Percentiles rank a stretch among this genome's conserved stretches.
These are phyloP conservation scores for Zele albiditarsus DNA, from an alignment of 2,888 invertebrate genomes.

Conservation along the genomic window DNA sequence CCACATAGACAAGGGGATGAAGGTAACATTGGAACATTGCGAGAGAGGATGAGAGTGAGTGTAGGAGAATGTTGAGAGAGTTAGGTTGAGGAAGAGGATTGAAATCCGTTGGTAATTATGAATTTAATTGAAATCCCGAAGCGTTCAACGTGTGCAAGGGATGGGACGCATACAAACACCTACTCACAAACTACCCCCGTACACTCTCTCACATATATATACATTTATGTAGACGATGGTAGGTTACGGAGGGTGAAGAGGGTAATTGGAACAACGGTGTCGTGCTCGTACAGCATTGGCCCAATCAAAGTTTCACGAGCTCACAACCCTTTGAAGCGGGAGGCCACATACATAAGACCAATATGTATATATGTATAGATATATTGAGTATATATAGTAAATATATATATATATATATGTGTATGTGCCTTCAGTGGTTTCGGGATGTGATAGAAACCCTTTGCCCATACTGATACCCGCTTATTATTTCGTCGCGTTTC, in stretches of 20 bases:
- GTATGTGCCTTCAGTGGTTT: neutral
- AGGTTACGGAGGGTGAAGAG: slow-evolving; percentile 30
- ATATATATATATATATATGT: neutral
- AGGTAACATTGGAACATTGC: slow-evolving; percentile 1
- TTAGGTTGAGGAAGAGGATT: neutral
- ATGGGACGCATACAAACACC: slow-evolving; percentile 10
- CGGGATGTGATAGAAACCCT: slow-evolving; percentile 12
- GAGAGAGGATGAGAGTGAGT: neutral
- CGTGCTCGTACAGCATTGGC: slow-evolving; percentile 44
- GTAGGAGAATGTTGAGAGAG: neutral
- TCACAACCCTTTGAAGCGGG: slow-evolving; percentile 46
- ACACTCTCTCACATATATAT: neutral
- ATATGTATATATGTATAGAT: neutral
- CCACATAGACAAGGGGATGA: slow-evolving; percentile 20
- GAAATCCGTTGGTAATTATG: slow-evolving; percentile 48
- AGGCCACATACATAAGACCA: slow-evolving; percentile 2
- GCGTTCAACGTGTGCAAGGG: slow-evolving; percentile 22
- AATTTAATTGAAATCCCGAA: slow-evolving; percentile 52
- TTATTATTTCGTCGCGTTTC: slow-evolving; percentile 45
- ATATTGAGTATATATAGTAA: neutral
- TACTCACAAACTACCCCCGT: no score
- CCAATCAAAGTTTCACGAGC: slow-evolving; percentile 52
- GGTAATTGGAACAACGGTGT: slow-evolving; percentile 50
- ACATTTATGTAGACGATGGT: neutral
- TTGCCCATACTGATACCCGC: slow-evolving; percentile 35